A percentile compares a stretch with the other conserved stretches of the same genome.
phyloP scores from a whole-genome alignment of 2,888 invertebrate genomes.

The Gari tellinella region DNA sequence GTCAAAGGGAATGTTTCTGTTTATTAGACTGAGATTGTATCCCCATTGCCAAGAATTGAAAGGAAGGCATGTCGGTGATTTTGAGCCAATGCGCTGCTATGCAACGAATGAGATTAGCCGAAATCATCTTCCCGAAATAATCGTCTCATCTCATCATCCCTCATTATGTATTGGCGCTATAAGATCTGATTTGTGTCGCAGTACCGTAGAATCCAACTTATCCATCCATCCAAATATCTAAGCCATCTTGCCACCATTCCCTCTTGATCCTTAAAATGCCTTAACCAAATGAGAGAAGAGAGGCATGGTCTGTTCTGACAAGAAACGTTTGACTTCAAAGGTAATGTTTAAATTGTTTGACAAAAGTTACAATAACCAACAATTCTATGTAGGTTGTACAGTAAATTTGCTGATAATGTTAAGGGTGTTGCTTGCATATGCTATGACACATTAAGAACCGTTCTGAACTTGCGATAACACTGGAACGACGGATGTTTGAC shows the following conservation, averaged over 20 bases:
- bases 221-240: constrained; percentile 30
- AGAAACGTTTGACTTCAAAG: constrained; percentile 54
- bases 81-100: no score
- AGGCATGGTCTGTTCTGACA: constrained; percentile 64
- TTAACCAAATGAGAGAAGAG: constrained; percentile 41
- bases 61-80: no score
- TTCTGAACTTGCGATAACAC: constrained; percentile 59
- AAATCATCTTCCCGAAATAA: no score
- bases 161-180: no score
- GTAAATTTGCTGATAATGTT: constrained; percentile 46
- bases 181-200: no score
- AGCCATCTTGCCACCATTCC: constrained; percentile 36
- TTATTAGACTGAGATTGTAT: no score
- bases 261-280: constrained; percentile 42
- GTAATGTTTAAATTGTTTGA: constrained; percentile 63
- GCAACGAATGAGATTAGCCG: no score
- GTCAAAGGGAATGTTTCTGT: no score
- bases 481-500: constrained; percentile 56
- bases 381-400: constrained; percentile 56
- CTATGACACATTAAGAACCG: constrained; percentile 58
- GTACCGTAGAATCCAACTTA: no score
- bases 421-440: constrained; percentile 56
- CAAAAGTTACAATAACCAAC: constrained; percentile 52
- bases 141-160: no score
- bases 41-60: no score